Base-by-base conservation (phyloP, 2,888 invertebrate genomes). In the Drosophila neutralis region DNA sequence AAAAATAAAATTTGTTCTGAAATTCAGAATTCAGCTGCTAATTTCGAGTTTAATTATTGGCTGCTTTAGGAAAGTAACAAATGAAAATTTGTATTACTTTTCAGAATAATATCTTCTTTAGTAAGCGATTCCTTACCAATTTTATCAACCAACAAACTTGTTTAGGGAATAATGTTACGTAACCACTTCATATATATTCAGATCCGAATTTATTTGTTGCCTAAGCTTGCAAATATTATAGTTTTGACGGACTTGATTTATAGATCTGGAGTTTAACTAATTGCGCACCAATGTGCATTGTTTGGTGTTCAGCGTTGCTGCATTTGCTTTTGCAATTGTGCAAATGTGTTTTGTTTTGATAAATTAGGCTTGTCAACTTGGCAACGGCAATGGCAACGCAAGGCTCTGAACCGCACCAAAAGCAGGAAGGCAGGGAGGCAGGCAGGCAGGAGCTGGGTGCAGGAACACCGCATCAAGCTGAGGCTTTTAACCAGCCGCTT, bases 331-430 rank as follows among this genome's bases (percentile, higher is more conserved):
- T 85, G 89, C 87, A 90, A 90, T 87, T 90, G 90, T 87, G 89
- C 85, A 87, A 87, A 87, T 90, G 87, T 90, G 90, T 90, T 87
- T 88, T 88, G 87, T 90, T 91, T 89, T 91, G 89, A 91, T 91
- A 91, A 91, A 91, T 91, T 90, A 91, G 91, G 91, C 91, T 90
- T 91, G 91, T 89, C 92, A 91, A 91, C 91, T 91, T 76, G 79
- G 82, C 76, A 80, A 84, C 73, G 70, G 84, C 54, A 64, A 60
- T 56, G 74, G 73, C 64, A 65, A 68, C 51, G 73, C 66, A 68
- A 69, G 65, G 65, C 84, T 80, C 69, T 68, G 87, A 82, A 84
- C 87, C 82, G 69, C 80, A 87, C 57, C 45, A 49, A 49, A 70
- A 58, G 69, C 63, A 65, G 64, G 45, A 21, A 21, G 15, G 40